Percentiles rank a stretch among this genome's conserved stretches.
Conservation (phyloP, 2,113 vertebrate species). For the Columbina picui region DNA sequence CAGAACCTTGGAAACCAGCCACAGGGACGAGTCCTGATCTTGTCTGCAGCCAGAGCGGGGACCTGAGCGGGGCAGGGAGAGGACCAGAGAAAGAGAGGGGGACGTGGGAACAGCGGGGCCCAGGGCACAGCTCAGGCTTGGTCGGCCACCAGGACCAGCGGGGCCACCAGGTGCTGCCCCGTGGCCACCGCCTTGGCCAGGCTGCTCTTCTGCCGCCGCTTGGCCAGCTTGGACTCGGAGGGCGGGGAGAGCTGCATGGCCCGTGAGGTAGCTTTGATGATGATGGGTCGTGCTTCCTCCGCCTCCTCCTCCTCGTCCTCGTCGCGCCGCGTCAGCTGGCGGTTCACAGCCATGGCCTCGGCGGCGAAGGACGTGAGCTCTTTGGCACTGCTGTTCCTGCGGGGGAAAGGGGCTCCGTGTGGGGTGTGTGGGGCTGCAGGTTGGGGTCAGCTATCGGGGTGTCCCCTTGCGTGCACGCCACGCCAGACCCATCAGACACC, state of each 20-base stretch:
- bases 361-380: slow-evolving; percentile 95
- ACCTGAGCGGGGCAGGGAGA: rapidly evolving
- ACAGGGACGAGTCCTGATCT: slow-evolving; percentile 54
- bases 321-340: slow-evolving; percentile 90
- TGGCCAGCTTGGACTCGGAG: slow-evolving; percentile 91
- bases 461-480: rapidly evolving
- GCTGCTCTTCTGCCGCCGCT: slow-evolving; percentile 88
- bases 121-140: slow-evolving; percentile 79
- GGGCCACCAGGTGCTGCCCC: slow-evolving; percentile 83
- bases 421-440: rapidly evolving
- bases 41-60: slow-evolving; percentile 19
- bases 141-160: slow-evolving; percentile 90
- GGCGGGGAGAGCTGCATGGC: slow-evolving; percentile 92
- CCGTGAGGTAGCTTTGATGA: slow-evolving; percentile 87
- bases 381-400: slow-evolving; percentile 94
- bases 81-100: not conserved
- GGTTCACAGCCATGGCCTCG: slow-evolving; percentile 94
- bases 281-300: slow-evolving; percentile 81
- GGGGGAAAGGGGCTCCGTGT: not conserved
- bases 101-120: not conserved
- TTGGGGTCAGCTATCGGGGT: rapidly evolving
- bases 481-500: rapidly evolving
- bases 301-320: slow-evolving; percentile 86
- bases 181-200: slow-evolving; percentile 81
- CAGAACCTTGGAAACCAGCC: slow-evolving; percentile 74